Evolutionary conservation across 2,113 vertebrate species (phyloP), one percentile per base, ranked within the genome.

Genomic region (Athene noctua): DNA sequence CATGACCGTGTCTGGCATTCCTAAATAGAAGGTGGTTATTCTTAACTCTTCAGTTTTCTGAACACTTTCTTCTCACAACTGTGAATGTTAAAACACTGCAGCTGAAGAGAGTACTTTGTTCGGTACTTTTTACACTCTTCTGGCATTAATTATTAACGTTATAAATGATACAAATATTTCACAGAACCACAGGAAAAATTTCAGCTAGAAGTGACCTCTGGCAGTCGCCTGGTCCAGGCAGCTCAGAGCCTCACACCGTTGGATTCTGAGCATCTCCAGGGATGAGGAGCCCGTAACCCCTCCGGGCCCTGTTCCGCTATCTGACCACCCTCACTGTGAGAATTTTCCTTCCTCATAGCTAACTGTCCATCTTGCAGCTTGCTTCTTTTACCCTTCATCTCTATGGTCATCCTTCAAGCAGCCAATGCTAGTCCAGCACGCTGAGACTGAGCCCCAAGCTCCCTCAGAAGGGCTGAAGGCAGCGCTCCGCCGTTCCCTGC

Each of bases 261-360:
- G 15, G 12, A 1, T 6, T 5, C 3, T 4, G 26, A 63, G 71
- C 59, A 42, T 5, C 67, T 63, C 62, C 58, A 36, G 42, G 54
- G 18, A 27, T 1, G 1, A 27, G 34, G 36, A 89, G n/a, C 29
- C 57, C 6, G 0, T 23, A 51, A 29, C 32, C 36, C 63, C 55
- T 6, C 77, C 5, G 42, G 46, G 73, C 14, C 66, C 78, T 11
- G 15, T 1, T 20, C 80, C 49, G 44, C 15, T 8, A 2, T 8
- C 14, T 54, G 94, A 90, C 90, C 96, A 88, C 58, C 51, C 85
- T 92, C 94, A 94, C 96, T 97, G 94, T 77, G 96, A 94, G n/a
- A 71, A 13, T 32, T 2, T 78, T 86, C 6, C 36, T 29, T 38
- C 72, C 65, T 21, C 1, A 5, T 11, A 13, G 0, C 30, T 36